A percentile compares a stretch with the other conserved stretches of the same genome.
These are phyloP conservation scores for Phenganax subtilis DNA, from an alignment of 92 coral and sea anemone species.

Conservation along the genomic window DNA sequence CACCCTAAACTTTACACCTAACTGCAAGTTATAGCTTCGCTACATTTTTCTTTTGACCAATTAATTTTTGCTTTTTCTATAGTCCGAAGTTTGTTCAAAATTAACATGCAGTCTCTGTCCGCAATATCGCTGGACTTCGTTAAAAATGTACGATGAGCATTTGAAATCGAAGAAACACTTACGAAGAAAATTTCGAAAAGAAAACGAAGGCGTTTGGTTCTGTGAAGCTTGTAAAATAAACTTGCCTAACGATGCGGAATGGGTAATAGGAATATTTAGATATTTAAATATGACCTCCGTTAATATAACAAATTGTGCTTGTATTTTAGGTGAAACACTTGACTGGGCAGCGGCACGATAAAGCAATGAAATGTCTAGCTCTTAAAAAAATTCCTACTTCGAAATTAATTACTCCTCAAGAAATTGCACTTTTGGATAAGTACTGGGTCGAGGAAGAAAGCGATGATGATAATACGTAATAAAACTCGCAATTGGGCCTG, in stretches of 20 bases:
- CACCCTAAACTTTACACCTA: neutral
- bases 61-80: neutral
- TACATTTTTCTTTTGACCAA: neutral
- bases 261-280: slow-evolving; percentile 41
- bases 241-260: slow-evolving; percentile 53
- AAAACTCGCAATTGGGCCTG: too few species aligned
- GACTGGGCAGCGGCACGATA: slow-evolving; percentile 51
- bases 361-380: slow-evolving; percentile 40
- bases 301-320: neutral
- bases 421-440: slow-evolving; percentile 47
- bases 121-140: slow-evolving; percentile 49
- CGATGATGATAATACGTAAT: slow-evolving; percentile 17
- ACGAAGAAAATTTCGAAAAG: slow-evolving; percentile 41
- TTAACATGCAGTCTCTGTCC: slow-evolving; percentile 55
- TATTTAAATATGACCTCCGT: neutral
- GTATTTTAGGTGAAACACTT: slow-evolving; percentile 47
- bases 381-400: slow-evolving; percentile 25
- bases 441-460: slow-evolving; percentile 41
- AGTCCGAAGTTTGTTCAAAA: slow-evolving; percentile 58
- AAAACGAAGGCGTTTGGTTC: slow-evolving; percentile 41
- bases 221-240: slow-evolving; percentile 63
- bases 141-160: slow-evolving; percentile 65
- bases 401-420: slow-evolving; percentile 42
- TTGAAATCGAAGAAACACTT: slow-evolving; percentile 61
- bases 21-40: neutral